phyloP scores from a whole-genome alignment of 2,888 invertebrate genomes.

The Agrochola litura region DNA sequence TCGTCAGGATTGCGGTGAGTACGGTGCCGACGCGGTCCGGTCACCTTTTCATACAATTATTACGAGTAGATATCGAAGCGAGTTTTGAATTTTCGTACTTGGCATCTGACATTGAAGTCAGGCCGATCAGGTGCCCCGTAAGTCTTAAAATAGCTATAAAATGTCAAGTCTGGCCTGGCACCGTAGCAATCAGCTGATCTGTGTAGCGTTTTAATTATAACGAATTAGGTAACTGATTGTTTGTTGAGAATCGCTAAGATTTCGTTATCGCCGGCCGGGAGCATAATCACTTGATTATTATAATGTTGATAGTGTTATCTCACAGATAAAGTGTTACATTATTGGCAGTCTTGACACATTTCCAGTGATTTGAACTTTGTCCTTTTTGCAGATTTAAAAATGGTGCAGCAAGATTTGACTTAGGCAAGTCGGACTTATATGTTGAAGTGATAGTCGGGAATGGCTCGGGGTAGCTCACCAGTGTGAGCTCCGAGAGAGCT shows the following conservation, averaged over 20 bases:
- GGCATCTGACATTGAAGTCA: constrained; percentile 88
- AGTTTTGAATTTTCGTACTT: constrained; percentile 71
- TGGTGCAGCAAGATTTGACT: constrained; percentile 91
- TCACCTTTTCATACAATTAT: constrained; percentile 64
- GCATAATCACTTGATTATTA: constrained; percentile 77
- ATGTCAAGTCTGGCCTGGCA: constrained; percentile 89
- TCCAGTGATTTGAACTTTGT: constrained; percentile 77
- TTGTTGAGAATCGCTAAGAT: constrained; percentile 70
- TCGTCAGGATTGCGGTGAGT: constrained; percentile 90
- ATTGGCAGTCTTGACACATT: constrained; percentile 74
- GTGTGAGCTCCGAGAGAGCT: constrained; percentile 84
- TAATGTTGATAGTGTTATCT: constrained; percentile 79
- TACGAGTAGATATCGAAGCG: constrained; percentile 50
- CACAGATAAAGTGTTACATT: constrained; percentile 71
- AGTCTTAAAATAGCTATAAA: constrained; percentile 90
- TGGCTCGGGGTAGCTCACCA: constrained; percentile 83
- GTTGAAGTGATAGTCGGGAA: constrained; percentile 75
- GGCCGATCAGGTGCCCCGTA: constrained; percentile 86
- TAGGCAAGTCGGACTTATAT: constrained; percentile 79
- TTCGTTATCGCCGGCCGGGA: constrained; percentile 74
- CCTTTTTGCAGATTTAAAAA: constrained; percentile 88
- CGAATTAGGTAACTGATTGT: constrained; percentile 85
- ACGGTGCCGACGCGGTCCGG: constrained; percentile 65
- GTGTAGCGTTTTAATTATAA: constrained; percentile 85
- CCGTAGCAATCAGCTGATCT: constrained; percentile 88